These are phyloP conservation scores for Bradypodion ventrale DNA, from an alignment of 2,797 vertebrate genomes.

Conservation along the genomic window DNA sequence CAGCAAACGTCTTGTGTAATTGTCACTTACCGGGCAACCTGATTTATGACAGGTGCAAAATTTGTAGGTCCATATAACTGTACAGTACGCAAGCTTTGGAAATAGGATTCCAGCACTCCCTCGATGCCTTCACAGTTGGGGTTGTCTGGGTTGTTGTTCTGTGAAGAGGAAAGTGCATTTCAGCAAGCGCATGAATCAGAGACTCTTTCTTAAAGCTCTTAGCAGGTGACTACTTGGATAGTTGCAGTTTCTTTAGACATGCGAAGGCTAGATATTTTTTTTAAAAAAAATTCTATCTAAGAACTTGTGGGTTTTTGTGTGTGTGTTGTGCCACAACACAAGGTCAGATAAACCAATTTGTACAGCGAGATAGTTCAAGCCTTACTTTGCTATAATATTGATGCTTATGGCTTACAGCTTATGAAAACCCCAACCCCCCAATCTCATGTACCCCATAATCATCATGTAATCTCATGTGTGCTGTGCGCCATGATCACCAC, in stretches of 20 bases:
- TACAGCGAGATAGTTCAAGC: too few species aligned
- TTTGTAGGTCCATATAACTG: conserved; percentile 98
- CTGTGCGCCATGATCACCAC: too few species aligned
- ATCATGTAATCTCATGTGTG: too few species aligned
- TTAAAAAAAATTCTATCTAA: not conserved
- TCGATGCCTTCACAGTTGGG: conserved; percentile 95
- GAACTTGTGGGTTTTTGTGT: too few species aligned
- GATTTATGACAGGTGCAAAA: conserved; percentile 95
- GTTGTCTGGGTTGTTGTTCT: conserved; percentile 88
- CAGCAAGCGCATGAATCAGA: not conserved
- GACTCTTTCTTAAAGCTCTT: not conserved
- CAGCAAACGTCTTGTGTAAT: not conserved
- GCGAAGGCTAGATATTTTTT: not conserved
- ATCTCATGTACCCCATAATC: too few species aligned
- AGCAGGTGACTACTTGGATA: not conserved
- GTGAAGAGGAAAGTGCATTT: conserved; percentile 20
- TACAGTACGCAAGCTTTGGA: conserved; percentile 91
- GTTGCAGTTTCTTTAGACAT: not conserved
- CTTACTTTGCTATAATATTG: too few species aligned
- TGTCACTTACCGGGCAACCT: conserved; percentile 89
- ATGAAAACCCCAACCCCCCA: too few species aligned
- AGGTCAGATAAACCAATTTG: not conserved
- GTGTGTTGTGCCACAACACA: too few species aligned
- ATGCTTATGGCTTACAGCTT: too few species aligned
- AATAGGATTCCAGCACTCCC: conserved; percentile 93